These are phyloP conservation scores for Setipinna tenuifilis DNA, from an alignment of 2,797 vertebrate species.

Conservation along the genomic window DNA sequence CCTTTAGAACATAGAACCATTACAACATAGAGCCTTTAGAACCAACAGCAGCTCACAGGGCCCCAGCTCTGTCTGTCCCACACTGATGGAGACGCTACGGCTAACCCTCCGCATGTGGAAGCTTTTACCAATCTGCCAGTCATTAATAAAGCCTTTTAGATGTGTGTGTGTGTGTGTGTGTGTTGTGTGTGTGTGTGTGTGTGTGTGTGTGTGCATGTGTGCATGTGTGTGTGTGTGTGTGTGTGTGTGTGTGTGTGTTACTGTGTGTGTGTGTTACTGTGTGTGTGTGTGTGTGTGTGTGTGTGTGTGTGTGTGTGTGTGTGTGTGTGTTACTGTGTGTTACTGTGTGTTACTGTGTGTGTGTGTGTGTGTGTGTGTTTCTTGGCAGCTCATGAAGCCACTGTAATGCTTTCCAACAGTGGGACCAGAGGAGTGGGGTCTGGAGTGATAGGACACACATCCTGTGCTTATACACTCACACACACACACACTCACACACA, in stretches of 20 bases:
- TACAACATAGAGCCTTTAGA: too few relatives aligned
- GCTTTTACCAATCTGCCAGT: background rate
- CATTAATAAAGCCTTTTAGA: background rate
- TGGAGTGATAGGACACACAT: conserved; percentile 3
- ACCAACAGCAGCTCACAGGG: too few relatives aligned
- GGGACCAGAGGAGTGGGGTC: background rate
- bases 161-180: background rate
- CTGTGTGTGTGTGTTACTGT: background rate
- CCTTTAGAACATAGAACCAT: too few relatives aligned
- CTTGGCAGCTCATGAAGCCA: background rate
- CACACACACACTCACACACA: too few relatives aligned
- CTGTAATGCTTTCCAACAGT: conserved; percentile 1
- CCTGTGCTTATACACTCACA: background rate
- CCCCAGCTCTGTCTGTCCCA: background rate
- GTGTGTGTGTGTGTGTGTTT: too few relatives aligned
- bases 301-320: too few relatives aligned
- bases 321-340: too few relatives aligned
- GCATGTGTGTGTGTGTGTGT: too few relatives aligned
- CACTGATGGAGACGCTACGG: background rate
- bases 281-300: background rate
- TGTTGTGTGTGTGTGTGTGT: too few relatives aligned
- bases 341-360: background rate
- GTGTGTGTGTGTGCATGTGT: too few relatives aligned
- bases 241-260: too few relatives aligned
- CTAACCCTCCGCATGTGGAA: background rate